Percentiles rank a stretch among this genome's conserved stretches.
Evolutionary conservation across 2,113 vertebrate species (phyloP).

Genomic region (Phainopepla nitens): DNA sequence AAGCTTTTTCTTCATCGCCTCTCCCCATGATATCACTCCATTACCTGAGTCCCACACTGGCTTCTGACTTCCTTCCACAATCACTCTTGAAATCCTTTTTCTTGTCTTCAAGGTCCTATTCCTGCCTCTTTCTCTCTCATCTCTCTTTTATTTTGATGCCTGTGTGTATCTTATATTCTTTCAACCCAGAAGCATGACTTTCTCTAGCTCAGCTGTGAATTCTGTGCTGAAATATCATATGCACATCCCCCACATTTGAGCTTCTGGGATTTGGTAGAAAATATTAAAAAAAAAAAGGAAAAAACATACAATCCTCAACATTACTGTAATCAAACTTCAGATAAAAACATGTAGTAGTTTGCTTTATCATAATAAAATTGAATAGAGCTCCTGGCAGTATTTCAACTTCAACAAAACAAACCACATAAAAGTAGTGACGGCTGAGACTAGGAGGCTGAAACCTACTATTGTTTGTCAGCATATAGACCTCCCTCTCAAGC

Average conservation of each 20-base stretch:
- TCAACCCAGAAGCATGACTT: background rate
- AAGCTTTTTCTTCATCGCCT: background rate
- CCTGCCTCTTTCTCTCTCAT: background rate
- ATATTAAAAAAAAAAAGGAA: background rate
- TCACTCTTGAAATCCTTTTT: background rate
- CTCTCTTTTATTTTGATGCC: background rate
- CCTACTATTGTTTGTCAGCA: background rate
- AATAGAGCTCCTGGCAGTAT: background rate
- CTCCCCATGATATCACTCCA: background rate
- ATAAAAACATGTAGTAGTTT: background rate
- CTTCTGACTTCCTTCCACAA: background rate
- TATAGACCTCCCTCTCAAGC: background rate
- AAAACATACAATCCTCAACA: background rate
- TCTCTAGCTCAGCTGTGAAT: background rate
- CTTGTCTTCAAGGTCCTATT: background rate
- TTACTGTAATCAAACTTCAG: background rate
- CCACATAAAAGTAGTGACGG: background rate
- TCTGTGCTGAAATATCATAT: background rate
- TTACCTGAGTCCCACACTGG: background rate
- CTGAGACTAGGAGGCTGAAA: background rate
- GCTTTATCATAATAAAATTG: background rate
- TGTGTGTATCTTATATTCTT: background rate
- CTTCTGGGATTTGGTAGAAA: background rate
- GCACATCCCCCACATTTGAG: background rate
- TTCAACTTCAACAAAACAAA: background rate